Conservation (phyloP, 2,888 invertebrate genomes). For the Hirtodrosophila confusa region DNA sequence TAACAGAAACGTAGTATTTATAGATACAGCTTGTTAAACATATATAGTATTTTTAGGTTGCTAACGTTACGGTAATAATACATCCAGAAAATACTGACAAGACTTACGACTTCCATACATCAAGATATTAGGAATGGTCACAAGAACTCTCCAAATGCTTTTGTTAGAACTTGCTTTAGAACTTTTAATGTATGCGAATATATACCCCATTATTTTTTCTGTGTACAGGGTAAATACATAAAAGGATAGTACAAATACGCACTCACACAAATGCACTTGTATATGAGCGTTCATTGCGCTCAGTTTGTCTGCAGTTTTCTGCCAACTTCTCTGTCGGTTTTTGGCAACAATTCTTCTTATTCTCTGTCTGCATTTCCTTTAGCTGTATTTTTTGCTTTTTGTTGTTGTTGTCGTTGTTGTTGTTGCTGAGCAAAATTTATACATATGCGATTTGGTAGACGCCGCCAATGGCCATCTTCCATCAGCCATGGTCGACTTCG, state of each 20-base stretch:
- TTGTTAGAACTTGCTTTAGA: no score
- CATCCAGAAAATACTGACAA: no score
- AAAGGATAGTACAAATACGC: not conserved
- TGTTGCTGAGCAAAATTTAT: slow-evolving; percentile 53
- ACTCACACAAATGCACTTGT: slow-evolving; percentile 1
- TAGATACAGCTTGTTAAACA: no score
- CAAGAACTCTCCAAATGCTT: no score
- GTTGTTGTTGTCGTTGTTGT: slow-evolving; percentile 28
- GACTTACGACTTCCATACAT: no score
- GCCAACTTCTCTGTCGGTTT: slow-evolving; percentile 8
- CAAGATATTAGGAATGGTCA: no score
- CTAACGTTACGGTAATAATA: no score
- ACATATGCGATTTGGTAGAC: slow-evolving; percentile 40
- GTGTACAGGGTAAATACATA: slow-evolving; percentile 16
- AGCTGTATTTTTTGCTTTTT: slow-evolving; percentile 37
- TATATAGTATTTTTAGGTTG: no score
- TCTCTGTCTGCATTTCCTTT: slow-evolving; percentile 59
- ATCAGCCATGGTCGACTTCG: slow-evolving; percentile 21
- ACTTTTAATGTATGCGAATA: no score
- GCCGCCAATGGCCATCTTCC: slow-evolving; percentile 11
- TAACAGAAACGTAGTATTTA: no score
- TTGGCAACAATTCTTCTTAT: slow-evolving; percentile 50
- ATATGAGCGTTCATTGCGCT: slow-evolving; percentile 16
- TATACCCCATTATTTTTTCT: not conserved
- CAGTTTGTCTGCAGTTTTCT: slow-evolving; percentile 39